These are phyloP conservation scores for Rhinoptilus africanus DNA, from an alignment of 2,113 vertebrate genomes.

Conservation along the genomic window DNA sequence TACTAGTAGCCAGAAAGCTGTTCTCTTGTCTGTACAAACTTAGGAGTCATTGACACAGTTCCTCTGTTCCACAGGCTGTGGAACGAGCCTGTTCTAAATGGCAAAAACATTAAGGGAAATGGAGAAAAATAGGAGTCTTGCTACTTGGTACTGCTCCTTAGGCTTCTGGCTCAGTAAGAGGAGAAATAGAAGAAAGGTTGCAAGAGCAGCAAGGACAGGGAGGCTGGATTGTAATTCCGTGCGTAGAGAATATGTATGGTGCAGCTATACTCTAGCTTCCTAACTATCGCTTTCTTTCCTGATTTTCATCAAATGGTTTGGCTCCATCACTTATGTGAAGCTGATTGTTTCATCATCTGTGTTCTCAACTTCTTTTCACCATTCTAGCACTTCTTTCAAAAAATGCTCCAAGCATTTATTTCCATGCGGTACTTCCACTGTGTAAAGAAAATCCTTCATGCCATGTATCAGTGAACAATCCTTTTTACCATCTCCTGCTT, in stretches of 20 bases:
- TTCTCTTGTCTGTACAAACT: neutral
- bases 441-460: neutral
- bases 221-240: neutral
- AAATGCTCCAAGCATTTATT: neutral
- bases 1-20: neutral
- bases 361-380: neutral
- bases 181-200: neutral
- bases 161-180: neutral
- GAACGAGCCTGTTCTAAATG: neutral
- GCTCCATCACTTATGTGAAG: neutral
- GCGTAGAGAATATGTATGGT: fast-evolving
- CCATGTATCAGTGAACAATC: neutral
- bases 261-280: neutral
- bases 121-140: neutral
- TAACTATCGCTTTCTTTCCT: neutral
- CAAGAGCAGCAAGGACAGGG: neutral
- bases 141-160: neutral
- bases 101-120: neutral
- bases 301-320: neutral
- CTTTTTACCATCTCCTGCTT: neutral
- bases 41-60: neutral
- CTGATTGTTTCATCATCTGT: neutral
- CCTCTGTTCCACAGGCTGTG: no score
- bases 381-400: neutral
- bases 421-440: neutral